Percentiles rank a stretch among this genome's conserved stretches.
Conservation (phyloP, 2,113 vertebrate species). For the Macroglossus sobrinus region DNA sequence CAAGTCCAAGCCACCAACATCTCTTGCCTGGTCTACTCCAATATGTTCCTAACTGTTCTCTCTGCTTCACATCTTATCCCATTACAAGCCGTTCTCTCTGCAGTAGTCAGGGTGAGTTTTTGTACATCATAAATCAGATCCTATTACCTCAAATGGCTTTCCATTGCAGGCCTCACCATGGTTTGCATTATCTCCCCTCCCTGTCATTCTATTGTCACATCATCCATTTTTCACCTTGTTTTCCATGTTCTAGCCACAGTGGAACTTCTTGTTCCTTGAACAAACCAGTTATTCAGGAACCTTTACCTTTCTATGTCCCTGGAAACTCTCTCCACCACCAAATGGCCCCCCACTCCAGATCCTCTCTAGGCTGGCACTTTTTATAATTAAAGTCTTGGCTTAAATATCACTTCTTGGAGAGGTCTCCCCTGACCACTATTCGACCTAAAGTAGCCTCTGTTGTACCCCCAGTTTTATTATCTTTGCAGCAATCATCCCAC, state of each 20-base stretch:
- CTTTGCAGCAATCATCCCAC: not conserved
- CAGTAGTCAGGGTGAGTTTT: not conserved
- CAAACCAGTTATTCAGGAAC: not conserved
- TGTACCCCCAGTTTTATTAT: not conserved
- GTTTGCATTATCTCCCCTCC: not conserved
- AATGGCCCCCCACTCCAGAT: not conserved
- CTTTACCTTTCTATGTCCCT: not conserved
- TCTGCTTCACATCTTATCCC: not conserved
- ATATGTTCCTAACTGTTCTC: not conserved
- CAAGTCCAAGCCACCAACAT: not conserved
- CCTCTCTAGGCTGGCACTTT: not conserved
- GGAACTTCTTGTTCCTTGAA: not conserved
- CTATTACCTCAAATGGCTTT: not conserved
- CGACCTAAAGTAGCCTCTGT: not conserved
- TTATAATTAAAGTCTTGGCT: not conserved
- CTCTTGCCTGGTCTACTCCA: not conserved
- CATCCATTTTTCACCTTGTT: not conserved
- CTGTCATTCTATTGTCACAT: not conserved
- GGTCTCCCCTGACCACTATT: not conserved
- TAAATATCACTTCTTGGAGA: not conserved
- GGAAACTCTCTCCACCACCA: not conserved
- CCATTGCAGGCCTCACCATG: rapidly evolving
- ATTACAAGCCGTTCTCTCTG: not conserved
- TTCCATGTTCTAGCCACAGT: not conserved
- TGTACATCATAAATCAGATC: not conserved